Conservation (phyloP, 2,797 vertebrate genomes). For the Rousettus madagascariensis region DNA sequence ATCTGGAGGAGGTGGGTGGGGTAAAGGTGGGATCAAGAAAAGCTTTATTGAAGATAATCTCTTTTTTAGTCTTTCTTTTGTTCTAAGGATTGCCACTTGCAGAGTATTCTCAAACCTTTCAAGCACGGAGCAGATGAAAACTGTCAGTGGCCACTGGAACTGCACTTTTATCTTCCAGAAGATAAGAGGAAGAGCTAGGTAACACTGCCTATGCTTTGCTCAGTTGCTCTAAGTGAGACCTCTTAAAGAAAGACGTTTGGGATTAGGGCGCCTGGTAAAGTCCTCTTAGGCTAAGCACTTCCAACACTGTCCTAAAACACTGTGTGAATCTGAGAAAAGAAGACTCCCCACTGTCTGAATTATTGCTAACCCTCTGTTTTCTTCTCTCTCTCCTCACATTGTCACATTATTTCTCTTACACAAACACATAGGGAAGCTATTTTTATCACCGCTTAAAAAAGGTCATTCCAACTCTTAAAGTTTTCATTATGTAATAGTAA, state of each 20-base stretch:
- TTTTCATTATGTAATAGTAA: slow-evolving; percentile 8
- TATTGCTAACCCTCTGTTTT: background rate
- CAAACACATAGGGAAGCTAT: slow-evolving; percentile 28
- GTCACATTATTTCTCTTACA: background rate
- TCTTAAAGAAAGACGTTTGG: background rate
- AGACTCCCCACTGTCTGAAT: background rate
- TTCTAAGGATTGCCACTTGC: background rate
- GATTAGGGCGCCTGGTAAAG: background rate
- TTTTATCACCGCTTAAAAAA: slow-evolving; percentile 28
- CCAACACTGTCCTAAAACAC: background rate
- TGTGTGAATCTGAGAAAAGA: background rate
- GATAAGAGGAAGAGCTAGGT: background rate
- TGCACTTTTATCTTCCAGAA: background rate
- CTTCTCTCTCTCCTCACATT: background rate
- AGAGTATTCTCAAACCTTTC: background rate
- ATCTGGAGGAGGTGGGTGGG: background rate
- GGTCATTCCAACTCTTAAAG: background rate
- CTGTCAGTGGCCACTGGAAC: background rate
- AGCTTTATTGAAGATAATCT: background rate
- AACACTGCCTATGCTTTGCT: background rate
- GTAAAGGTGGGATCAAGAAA: background rate
- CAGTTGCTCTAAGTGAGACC: background rate
- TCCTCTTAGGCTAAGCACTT: background rate
- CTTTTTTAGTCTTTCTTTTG: background rate
- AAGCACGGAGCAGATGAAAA: background rate